Evolutionary conservation across 1,140 invertebrate genomes (phyloP), one percentile per base, ranked within the genome.

Genomic region (Drosophila kohkoa): DNA sequence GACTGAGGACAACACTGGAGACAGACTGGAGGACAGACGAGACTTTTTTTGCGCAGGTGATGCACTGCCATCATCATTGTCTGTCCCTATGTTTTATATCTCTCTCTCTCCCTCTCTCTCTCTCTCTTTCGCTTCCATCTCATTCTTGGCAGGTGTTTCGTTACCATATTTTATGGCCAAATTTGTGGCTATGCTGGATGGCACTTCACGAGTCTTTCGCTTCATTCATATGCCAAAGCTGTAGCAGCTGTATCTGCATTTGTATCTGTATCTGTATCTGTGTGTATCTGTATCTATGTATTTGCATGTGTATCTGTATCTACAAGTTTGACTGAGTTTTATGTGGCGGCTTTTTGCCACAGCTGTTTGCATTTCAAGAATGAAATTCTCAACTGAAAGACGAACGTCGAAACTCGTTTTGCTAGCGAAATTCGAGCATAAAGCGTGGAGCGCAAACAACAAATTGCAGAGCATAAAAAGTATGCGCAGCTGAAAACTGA

Each of bases 291-390:
- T 32, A 32, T 32, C 30, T 32, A 32, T 32, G 30, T 32, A 8
- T 8, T 32, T 8, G 30, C 30, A 32, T 32, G 30, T 32, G 30
- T 32, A 32, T 32, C 30, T 32, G 30, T 32, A 32, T 5, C 30
- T 32, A 8, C 30, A 8, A 32, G 10, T 74, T 5, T 67, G 11
- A 16, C 25, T 55, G 38, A 30, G 20, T 25, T 60, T 60, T 76
- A 58, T 86, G 49, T 73, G 38, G 41, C 55, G 62, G 74, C 55
- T 58, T 75, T 75, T 75, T 57, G 73, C 55, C 80, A 89, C 80
- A 87, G 83, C 80, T 87, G 83, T 89, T 87, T 83, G 81, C 77
- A 81, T 89, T 87, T 87, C 80, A 87, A 87, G 83, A 87, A 87
- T 87, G 83, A 88, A 87, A 71, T 78, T 87, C 83, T 83, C 73